These are phyloP conservation scores for Macaria liturata DNA, from an alignment of 2,888 invertebrate genomes.

Conservation along the genomic window DNA sequence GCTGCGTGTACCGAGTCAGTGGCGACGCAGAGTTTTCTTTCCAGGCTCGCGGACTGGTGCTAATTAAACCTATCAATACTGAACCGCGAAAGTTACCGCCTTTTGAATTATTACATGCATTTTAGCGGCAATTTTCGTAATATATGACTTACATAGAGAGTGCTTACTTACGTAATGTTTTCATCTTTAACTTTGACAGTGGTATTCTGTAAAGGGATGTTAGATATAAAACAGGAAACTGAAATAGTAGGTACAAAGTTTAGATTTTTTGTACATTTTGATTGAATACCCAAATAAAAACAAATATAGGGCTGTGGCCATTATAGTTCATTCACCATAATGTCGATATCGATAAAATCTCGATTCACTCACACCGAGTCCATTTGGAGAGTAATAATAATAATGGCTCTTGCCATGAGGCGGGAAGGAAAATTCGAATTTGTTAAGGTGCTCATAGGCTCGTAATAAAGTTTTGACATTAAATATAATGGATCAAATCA, in stretches of 20 bases:
- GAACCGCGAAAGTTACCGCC: conserved; percentile 42
- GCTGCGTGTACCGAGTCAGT: conserved; percentile 25
- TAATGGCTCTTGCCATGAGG: conserved; percentile 8
- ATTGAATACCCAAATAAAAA: background rate
- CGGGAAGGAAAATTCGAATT: conserved; percentile 18
- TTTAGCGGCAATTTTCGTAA: conserved; percentile 39
- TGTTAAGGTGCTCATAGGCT: background rate
- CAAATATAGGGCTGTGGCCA: conserved; percentile 3
- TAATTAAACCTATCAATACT: conserved; percentile 45
- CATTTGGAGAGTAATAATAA: conserved; percentile 20
- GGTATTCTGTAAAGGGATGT: no score
- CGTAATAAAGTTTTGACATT: no score
- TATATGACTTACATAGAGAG: background rate
- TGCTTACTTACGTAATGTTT: conserved; percentile 25
- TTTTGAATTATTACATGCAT: conserved; percentile 35
- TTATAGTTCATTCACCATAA: conserved; percentile 9
- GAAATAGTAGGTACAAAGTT: no score
- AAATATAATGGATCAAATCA: no score
- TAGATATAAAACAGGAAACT: no score
- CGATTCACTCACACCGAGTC: conserved; percentile 16
- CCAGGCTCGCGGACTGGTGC: conserved; percentile 30
- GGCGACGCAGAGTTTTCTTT: conserved; percentile 14
- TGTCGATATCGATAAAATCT: conserved; percentile 26
- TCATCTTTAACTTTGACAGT: background rate
- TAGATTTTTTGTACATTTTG: no score